These are phyloP conservation scores for Hydractinia echinata DNA, from an alignment of 30 jellyfish, hydroid and myxozoan species.

Conservation along the genomic window DNA sequence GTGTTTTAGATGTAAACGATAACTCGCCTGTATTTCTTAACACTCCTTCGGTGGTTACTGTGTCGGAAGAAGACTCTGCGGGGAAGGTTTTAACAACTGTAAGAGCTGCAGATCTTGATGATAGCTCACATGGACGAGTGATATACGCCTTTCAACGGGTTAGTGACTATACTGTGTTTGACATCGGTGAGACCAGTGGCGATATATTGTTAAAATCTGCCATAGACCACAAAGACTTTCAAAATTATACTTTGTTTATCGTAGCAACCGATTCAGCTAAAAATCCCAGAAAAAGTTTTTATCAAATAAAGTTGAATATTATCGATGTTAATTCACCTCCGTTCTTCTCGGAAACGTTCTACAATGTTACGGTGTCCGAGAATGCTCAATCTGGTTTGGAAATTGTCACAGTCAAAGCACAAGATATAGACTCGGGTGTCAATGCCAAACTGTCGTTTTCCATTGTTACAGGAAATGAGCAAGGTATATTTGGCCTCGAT, in stretches of 20 bases:
- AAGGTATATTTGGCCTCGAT: background rate
- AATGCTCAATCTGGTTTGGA: background rate
- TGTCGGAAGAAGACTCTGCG: conserved; percentile 22
- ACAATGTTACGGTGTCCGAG: conserved; percentile 4
- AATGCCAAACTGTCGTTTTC: background rate
- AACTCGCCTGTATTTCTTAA: conserved; percentile 2
- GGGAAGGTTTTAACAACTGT: conserved; percentile 43
- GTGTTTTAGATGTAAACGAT: conserved; percentile 19
- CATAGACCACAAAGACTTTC: conserved; percentile 41
- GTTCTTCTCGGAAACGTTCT: background rate
- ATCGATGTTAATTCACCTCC: conserved; percentile 20
- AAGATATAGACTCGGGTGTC: conserved; percentile 16
- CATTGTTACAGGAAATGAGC: conserved; percentile 8
- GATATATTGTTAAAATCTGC: conserved; percentile 11
- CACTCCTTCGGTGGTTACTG: conserved; percentile 28
- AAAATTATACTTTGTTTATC: conserved; percentile 23
- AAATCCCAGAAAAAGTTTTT: conserved; percentile 8
- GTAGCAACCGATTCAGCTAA: conserved; percentile 48
- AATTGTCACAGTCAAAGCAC: background rate
- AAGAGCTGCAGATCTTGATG: conserved; percentile 50
- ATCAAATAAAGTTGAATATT: background rate
- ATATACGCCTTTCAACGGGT: conserved; percentile 37
- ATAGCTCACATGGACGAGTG: conserved; percentile 53
- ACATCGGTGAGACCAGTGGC: conserved; percentile 41
- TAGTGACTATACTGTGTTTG: conserved; percentile 18